Conservation (phyloP, 2,888 invertebrate species). For the Athalia rosae region DNA sequence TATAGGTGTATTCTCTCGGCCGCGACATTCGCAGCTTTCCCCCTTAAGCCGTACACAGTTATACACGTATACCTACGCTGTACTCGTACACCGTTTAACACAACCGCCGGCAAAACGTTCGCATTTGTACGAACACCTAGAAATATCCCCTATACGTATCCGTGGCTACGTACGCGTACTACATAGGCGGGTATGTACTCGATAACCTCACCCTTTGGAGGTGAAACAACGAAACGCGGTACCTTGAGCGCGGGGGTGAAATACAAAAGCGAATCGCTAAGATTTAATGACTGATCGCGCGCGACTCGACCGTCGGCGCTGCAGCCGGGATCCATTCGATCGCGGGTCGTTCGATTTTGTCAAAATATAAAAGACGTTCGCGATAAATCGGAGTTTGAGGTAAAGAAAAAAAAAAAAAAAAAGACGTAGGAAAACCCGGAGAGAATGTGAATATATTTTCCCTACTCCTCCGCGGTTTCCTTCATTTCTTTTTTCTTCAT, state of each 20-base stretch:
- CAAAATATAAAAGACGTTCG: not conserved
- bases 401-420: too few relatives aligned
- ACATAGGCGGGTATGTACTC: not conserved
- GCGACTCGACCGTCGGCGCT: constrained; percentile 60
- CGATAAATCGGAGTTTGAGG: too few relatives aligned
- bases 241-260: constrained; percentile 50
- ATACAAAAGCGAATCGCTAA: constrained; percentile 71
- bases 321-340: constrained; percentile 3
- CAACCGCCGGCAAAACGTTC: too few relatives aligned
- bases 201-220: constrained; percentile 52
- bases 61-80: too few relatives aligned
- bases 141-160: constrained; percentile 44
- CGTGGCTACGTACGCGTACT: not conserved
- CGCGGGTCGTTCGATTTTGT: constrained; percentile 33
- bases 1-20: constrained; percentile 40
- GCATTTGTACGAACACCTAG: too few relatives aligned
- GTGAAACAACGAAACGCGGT: constrained; percentile 56
- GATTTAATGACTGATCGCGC: constrained; percentile 71
- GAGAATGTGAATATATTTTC: not conserved
- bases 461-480: constrained; percentile 31
- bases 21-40: not conserved
- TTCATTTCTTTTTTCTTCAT: constrained; percentile 34
- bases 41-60: too few relatives aligned
- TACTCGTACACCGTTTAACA: too few relatives aligned
- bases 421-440: too few relatives aligned